These are phyloP conservation scores for Caenorhabditis brenneri DNA, from an alignment of 1,140 invertebrate species.

Conservation along the genomic window DNA sequence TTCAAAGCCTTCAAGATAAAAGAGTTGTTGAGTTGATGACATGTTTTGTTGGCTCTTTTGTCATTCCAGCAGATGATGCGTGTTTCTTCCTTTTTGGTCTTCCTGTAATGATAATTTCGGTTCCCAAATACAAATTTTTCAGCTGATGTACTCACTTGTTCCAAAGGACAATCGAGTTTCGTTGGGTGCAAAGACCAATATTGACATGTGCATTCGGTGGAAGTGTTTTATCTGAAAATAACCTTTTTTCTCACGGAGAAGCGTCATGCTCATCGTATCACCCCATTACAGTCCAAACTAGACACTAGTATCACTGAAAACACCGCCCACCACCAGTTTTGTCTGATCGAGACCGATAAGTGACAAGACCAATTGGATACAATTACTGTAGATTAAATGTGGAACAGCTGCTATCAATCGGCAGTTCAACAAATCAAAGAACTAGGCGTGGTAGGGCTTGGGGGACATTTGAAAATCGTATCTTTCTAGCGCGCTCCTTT, in stretches of 20 bases:
- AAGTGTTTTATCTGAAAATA: slow-evolving; percentile 20
- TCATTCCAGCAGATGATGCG: slow-evolving; percentile 98
- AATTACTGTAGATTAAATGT: background rate
- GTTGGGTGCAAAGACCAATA: slow-evolving; percentile 85
- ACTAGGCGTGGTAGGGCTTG: background rate
- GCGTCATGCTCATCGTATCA: slow-evolving; percentile 49
- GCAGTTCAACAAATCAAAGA: slow-evolving; percentile 57
- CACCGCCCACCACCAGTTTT: slow-evolving; percentile 40
- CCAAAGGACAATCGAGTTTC: slow-evolving; percentile 88
- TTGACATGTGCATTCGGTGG: slow-evolving; percentile 73
- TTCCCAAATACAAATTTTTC: too few species aligned
- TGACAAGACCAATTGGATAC: background rate
- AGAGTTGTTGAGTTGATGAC: slow-evolving; percentile 85
- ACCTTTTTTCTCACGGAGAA: background rate
- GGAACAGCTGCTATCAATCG: slow-evolving; percentile 57
- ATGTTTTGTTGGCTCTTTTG: slow-evolving; percentile 80
- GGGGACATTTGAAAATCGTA: background rate
- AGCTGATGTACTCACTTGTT: slow-evolving; percentile 76
- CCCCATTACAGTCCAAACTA: slow-evolving; percentile 52
- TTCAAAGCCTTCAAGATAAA: slow-evolving; percentile 78
- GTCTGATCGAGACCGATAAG: background rate
- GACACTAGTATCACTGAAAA: slow-evolving; percentile 1
- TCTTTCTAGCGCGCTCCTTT: background rate
- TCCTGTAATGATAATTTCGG: too few species aligned
- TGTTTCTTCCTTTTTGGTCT: slow-evolving; percentile 77